Evolutionary conservation across 2,113 vertebrate species (phyloP).

Genomic region (Eurypyga helias): DNA sequence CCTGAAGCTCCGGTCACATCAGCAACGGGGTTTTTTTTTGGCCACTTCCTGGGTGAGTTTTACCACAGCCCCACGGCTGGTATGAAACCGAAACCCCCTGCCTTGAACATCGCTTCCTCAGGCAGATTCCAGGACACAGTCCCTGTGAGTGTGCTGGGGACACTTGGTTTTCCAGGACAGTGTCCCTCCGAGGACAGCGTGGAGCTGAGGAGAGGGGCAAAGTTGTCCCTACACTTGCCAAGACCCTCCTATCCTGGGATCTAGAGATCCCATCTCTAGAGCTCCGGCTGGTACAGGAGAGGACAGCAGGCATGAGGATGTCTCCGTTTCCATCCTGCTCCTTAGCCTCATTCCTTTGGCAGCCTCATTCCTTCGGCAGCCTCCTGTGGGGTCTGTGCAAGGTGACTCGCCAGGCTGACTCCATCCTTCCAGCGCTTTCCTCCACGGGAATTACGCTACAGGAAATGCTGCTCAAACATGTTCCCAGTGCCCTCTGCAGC

Average conservation of each 20-base stretch:
- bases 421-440: background rate
- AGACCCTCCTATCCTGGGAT: background rate
- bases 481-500: background rate
- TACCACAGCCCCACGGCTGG: background rate
- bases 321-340: background rate
- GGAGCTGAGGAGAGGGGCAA: background rate
- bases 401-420: background rate
- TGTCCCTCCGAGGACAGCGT: background rate
- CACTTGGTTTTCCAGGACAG: fast-evolving
- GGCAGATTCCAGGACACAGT: background rate
- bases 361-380: background rate
- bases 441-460: background rate
- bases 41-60: background rate
- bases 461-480: background rate
- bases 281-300: background rate
- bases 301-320: background rate
- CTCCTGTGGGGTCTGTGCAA: background rate
- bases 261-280: background rate
- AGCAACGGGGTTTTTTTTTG: background rate
- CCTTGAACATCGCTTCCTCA: background rate
- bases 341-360: background rate
- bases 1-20: background rate
- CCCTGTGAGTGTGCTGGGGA: background rate
- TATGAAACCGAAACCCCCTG: background rate
- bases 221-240: background rate